phyloP scores from a whole-genome alignment of 1,140 invertebrate genomes.

The Lethrus apterus region DNA sequence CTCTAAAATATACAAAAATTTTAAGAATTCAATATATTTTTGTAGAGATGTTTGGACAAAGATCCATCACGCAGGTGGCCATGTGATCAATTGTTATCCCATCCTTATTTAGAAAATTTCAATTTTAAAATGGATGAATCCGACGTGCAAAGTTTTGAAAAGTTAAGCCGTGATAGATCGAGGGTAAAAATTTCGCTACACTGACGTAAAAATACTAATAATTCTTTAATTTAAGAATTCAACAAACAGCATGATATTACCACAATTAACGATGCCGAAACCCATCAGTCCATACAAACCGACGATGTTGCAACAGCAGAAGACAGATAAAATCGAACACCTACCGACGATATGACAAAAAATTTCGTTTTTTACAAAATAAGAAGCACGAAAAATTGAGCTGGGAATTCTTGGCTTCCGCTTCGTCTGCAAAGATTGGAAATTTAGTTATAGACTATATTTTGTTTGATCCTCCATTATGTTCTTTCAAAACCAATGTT shows the following conservation, averaged over 20 bases:
- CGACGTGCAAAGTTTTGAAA: slow-evolving; percentile 65
- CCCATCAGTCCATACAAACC: slow-evolving; percentile 45
- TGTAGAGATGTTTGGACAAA: slow-evolving; percentile 88
- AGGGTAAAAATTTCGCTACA: slow-evolving; percentile 42
- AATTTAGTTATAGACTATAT: too few relatives aligned
- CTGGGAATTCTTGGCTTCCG: too few relatives aligned
- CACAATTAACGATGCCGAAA: slow-evolving; percentile 46
- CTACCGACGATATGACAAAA: slow-evolving; percentile 62
- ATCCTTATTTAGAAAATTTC: slow-evolving; percentile 82
- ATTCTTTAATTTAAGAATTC: slow-evolving; percentile 43
- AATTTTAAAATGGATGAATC: slow-evolving; percentile 65
- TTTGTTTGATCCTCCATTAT: too few relatives aligned
- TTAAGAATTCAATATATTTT: slow-evolving; percentile 18
- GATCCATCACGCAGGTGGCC: slow-evolving; percentile 87
- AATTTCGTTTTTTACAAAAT: slow-evolving; percentile 32
- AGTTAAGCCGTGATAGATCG: slow-evolving; percentile 52
- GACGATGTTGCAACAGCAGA: slow-evolving; percentile 43
- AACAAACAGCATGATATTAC: slow-evolving; percentile 52
- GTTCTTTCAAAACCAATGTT: too few relatives aligned
- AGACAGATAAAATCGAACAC: slow-evolving; percentile 57
- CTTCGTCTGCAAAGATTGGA: too few relatives aligned
- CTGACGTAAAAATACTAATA: not conserved
- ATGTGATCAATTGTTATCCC: slow-evolving; percentile 81
- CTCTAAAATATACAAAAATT: slow-evolving; percentile 5
- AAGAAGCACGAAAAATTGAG: too few relatives aligned